Evolutionary conservation across 2,113 vertebrate species (phyloP), one percentile per base, ranked within the genome.

Genomic region (Sciurus niger): DNA sequence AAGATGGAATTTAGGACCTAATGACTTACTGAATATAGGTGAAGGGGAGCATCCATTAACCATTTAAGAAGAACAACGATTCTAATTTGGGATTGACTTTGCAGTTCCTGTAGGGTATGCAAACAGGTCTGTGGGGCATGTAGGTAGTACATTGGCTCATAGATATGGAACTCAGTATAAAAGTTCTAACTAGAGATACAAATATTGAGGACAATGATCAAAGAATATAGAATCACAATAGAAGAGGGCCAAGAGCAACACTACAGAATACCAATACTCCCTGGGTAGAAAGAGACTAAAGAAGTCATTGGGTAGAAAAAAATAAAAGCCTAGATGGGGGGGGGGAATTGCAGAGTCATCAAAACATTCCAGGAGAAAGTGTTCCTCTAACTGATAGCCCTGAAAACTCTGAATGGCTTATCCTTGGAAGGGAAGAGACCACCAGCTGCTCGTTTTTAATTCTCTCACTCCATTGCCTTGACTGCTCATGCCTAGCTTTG

Each of bases 401-500:
- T 34, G 51, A 84, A 55, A 68, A 51, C 34, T 70, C 70, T 76
- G 58, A 87, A 40, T 25, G 74, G 20, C 24, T 78, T 89, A 17
- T 72, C 25, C 70, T 84, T 70, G 72, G 76, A 84, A 76, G 74
- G 67, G 89, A 93, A 92, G n/a, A 58, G 17, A 34, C 0, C n/a
- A 58, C 22, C 55, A 58, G 24, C 43, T 40, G 30, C 25, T 89
- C 2, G 0, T 58, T 40, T 77, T 76, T 58, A 11, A 53, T 78
- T 58, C 12, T 79, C 85, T 85, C 58, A 43, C 55, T 70, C 68
- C 72, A 55, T 72, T 72, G 30, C 84, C 88, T 84, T 84, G 72
- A 58, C 73, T 14, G 30, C 46, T 93, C 68, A 53, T 55, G 82
- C 73, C 53, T 80, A 70, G 60, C 58, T 51, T 83, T 94, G 91